Percentiles rank a stretch among this genome's conserved stretches.
Evolutionary conservation across 2,888 invertebrate genomes (phyloP).

Genomic region (Mystacides longicornis): DNA sequence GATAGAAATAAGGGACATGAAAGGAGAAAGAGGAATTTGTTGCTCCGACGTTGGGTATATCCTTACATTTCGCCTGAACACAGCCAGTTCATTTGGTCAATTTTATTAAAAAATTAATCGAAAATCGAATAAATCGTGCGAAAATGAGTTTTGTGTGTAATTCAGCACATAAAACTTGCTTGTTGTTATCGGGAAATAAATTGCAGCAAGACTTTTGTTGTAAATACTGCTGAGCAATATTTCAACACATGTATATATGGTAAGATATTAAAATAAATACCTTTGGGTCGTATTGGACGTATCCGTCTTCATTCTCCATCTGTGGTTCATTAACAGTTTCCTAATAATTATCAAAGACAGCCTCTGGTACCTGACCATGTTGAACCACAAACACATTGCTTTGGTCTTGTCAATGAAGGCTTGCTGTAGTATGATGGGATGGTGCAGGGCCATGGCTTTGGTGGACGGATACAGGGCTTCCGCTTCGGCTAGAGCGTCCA

Average conservation of each 20-base stretch:
- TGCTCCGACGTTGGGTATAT: too few species aligned
- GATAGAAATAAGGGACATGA: too few species aligned
- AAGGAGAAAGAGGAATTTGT: too few species aligned
- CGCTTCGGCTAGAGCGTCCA: slow-evolving; percentile 67
- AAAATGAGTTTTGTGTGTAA: too few species aligned
- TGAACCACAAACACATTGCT: slow-evolving; percentile 88
- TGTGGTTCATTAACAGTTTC: slow-evolving; percentile 44
- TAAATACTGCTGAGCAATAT: too few species aligned
- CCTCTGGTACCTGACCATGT: slow-evolving; percentile 77
- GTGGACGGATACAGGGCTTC: slow-evolving; percentile 79
- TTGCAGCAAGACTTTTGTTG: too few species aligned
- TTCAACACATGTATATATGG: too few species aligned
- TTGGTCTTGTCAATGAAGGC: slow-evolving; percentile 61
- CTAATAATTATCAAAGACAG: slow-evolving; percentile 71
- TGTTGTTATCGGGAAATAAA: too few species aligned
- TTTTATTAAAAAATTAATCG: not conserved
- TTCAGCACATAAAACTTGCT: too few species aligned
- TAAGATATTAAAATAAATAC: too few species aligned
- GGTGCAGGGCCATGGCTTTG: slow-evolving; percentile 67
- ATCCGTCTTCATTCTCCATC: slow-evolving; percentile 18
- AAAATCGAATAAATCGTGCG: not conserved
- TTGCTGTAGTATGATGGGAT: slow-evolving; percentile 59
- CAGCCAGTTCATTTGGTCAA: not conserved
- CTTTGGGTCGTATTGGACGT: not conserved
- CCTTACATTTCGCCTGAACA: too few species aligned